Conservation (phyloP, 2,113 vertebrate species). For the Hippoglossus stenolepis region DNA sequence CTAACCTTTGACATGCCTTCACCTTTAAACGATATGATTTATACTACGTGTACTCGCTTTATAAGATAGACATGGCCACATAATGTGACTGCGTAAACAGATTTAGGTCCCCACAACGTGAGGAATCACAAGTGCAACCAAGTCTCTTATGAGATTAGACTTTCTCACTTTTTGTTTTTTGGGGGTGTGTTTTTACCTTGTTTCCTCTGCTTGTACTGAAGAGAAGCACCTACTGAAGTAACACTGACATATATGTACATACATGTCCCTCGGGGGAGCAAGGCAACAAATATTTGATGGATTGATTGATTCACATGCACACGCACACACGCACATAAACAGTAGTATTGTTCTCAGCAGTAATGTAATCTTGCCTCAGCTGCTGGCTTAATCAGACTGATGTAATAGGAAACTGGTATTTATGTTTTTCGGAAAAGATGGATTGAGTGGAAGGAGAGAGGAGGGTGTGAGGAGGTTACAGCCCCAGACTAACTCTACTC, state of each 20-base stretch:
- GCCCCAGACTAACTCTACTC: conserved; percentile 53
- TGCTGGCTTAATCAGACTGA: conserved; percentile 76
- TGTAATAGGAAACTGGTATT: conserved; percentile 79
- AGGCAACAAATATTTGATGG: conserved; percentile 35
- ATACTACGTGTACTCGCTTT: neutral
- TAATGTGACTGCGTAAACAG: neutral
- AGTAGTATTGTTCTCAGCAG: conserved; percentile 61
- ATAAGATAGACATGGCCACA: neutral
- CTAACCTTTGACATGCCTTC: neutral
- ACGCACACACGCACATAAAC: conserved; percentile 37
- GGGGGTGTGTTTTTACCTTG: neutral
- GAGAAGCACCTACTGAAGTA: conserved; percentile 4
- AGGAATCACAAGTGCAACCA: neutral
- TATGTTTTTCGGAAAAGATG: conserved; percentile 73
- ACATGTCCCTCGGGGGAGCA: conserved; percentile 17
- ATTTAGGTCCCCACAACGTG: neutral
- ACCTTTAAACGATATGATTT: neutral
- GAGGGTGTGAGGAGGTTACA: conserved; percentile 53
- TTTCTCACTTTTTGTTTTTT: neutral
- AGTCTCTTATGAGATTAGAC: conserved; percentile 4
- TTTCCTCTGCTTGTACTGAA: conserved; percentile 18
- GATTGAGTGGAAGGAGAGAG: conserved; percentile 39
- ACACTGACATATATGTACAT: neutral
- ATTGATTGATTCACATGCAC: conserved; percentile 46
- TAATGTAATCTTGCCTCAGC: conserved; percentile 75